Conservation (phyloP, 2,888 invertebrate genomes). For the Nomada ferruginata region DNA sequence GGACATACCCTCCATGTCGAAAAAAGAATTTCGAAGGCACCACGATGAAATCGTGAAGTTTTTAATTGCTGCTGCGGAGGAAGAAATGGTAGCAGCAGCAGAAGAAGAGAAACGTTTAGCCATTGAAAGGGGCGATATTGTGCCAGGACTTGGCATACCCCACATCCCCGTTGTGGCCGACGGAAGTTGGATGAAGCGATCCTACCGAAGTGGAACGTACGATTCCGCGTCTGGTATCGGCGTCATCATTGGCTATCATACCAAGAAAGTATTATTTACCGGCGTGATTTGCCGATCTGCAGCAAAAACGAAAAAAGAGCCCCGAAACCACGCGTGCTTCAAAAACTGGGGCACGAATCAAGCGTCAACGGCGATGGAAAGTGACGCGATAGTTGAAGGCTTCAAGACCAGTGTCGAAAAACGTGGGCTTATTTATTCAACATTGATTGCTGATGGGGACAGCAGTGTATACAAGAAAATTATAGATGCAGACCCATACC, state of each 20-base stretch:
- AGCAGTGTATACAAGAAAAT: too few relatives aligned
- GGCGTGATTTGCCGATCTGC: too few relatives aligned
- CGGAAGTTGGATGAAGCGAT: neutral
- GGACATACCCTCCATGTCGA: neutral
- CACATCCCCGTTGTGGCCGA: conserved; percentile 2
- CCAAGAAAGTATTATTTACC: neutral
- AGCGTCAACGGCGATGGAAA: too few relatives aligned
- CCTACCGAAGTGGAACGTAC: neutral
- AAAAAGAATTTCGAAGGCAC: neutral
- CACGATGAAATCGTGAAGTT: neutral
- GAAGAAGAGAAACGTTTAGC: neutral
- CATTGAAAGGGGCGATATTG: neutral
- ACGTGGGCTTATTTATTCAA: too few relatives aligned
- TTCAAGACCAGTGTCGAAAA: too few relatives aligned
- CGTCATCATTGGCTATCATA: neutral
- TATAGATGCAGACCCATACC: too few relatives aligned
- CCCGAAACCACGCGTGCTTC: too few relatives aligned
- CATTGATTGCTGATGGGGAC: too few relatives aligned
- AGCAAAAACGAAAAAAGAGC: too few relatives aligned
- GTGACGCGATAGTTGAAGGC: too few relatives aligned
- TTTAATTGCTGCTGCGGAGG: neutral
- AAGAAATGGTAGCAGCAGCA: neutral
- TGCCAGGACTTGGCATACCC: neutral
- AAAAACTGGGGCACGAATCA: too few relatives aligned
- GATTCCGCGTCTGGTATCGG: neutral